Conservation (phyloP, 2,113 vertebrate genomes). For the Zonotrichia leucophrys region DNA sequence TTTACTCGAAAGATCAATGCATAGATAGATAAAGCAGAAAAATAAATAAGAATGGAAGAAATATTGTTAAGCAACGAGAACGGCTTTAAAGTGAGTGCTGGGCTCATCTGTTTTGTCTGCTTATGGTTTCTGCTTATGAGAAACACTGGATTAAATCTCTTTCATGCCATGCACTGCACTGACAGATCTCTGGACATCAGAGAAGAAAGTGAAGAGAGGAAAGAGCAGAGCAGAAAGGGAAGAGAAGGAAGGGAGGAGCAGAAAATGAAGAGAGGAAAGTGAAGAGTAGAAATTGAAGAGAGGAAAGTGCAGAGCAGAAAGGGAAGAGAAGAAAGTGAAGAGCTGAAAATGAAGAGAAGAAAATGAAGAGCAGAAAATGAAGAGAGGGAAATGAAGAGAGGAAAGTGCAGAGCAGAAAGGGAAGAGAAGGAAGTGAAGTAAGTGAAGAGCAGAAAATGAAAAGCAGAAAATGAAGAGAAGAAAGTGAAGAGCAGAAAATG, state of each 20-base stretch:
- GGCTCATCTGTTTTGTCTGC: background rate
- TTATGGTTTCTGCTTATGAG: background rate
- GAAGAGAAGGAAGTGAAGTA: background rate
- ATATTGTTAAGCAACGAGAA: background rate
- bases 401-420: no score
- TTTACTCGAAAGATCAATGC: background rate
- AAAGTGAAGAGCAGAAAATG: background rate
- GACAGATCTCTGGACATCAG: background rate
- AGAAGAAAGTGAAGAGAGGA: background rate
- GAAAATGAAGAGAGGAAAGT: no score
- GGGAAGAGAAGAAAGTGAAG: background rate
- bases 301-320: background rate
- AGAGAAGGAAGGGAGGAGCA: background rate
- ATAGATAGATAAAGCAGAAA: slow-evolving; percentile 7
- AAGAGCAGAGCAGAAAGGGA: background rate
- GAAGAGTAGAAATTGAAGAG: background rate
- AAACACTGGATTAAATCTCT: background rate
- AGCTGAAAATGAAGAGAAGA: no score
- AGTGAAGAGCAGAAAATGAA: no score
- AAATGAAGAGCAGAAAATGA: background rate
- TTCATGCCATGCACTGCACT: background rate
- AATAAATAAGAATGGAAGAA: background rate
- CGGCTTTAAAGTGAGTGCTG: background rate
- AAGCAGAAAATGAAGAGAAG: background rate
- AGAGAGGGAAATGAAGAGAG: background rate